Percentiles rank a stretch among this genome's conserved stretches.
Evolutionary conservation across 2,888 invertebrate species (phyloP).

Genomic region (Myopa testacea): DNA sequence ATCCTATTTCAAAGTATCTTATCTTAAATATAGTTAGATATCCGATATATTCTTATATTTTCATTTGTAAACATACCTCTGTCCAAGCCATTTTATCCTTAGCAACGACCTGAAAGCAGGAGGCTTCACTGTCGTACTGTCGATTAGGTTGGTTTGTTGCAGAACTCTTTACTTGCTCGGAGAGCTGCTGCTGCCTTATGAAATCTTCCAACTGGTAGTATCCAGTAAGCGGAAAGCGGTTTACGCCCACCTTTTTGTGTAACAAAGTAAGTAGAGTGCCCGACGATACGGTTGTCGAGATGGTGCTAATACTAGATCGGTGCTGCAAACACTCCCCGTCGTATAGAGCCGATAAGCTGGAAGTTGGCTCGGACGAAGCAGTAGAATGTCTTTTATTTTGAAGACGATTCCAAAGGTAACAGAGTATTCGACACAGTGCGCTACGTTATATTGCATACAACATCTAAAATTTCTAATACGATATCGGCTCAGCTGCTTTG

Average conservation of each 20-base stretch:
- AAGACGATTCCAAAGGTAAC: slow-evolving; percentile 19
- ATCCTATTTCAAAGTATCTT: too few species aligned
- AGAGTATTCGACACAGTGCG: slow-evolving; percentile 17
- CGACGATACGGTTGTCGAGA: slow-evolving; percentile 41
- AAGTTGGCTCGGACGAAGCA: neutral
- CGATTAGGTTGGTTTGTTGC: neutral
- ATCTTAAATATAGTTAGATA: too few species aligned
- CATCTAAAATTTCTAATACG: neutral
- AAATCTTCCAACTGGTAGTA: slow-evolving; percentile 16
- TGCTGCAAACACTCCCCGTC: neutral
- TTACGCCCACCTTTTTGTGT: slow-evolving; percentile 42
- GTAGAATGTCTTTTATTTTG: neutral
- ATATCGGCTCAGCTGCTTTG: neutral
- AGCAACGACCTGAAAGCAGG: slow-evolving; percentile 10
- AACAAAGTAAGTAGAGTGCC: slow-evolving; percentile 36
- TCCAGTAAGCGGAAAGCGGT: slow-evolving; percentile 37
- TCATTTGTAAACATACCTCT: slow-evolving; percentile 45
- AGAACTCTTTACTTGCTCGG: slow-evolving; percentile 2
- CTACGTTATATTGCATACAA: neutral
- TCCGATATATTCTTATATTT: too few species aligned
- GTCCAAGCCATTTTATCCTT: slow-evolving; percentile 50
- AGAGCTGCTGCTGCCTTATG: slow-evolving; percentile 20
- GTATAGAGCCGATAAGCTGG: neutral
- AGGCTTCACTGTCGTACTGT: slow-evolving; percentile 22
- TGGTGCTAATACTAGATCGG: slow-evolving; percentile 30